phyloP scores from a whole-genome alignment of 2,888 invertebrate genomes.

The Harpagoxenus sublaevis region DNA sequence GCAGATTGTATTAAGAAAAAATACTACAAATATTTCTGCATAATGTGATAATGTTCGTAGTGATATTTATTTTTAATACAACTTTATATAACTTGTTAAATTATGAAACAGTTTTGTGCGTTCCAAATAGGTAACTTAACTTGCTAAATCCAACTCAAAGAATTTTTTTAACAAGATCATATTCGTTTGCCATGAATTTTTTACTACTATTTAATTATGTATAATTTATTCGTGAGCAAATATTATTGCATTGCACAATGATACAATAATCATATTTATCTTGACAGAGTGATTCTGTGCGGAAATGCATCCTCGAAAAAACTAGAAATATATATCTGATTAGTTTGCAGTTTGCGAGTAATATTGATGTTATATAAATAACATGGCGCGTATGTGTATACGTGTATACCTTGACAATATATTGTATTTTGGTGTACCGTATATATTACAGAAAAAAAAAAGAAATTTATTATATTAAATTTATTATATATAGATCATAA shows the following conservation, averaged over 20 bases:
- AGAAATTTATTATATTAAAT: background rate
- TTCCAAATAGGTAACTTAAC: conserved; percentile 28
- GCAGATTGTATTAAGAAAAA: conserved; percentile 3
- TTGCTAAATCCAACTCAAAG: conserved; percentile 48
- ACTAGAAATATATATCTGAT: background rate
- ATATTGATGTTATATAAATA: conserved; percentile 23
- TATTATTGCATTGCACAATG: conserved; percentile 40
- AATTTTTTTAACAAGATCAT: conserved; percentile 49
- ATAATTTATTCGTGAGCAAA: conserved; percentile 59
- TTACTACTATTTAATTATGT: conserved; percentile 43
- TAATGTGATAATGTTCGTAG: conserved; percentile 4
- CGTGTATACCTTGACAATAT: background rate
- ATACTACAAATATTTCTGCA: conserved; percentile 2
- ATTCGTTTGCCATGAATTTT: conserved; percentile 25
- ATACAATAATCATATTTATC: background rate
- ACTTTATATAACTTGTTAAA: background rate
- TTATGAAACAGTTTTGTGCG: conserved; percentile 49
- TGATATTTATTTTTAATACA: conserved; percentile 23
- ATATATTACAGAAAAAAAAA: conserved; percentile 7
- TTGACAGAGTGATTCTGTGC: background rate
- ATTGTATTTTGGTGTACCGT: conserved; percentile 5
- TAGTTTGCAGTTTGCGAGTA: background rate
- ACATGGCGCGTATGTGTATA: background rate
- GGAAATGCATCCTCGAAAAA: conserved; percentile 7
- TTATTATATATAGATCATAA: conserved; percentile 1